Percentiles rank a stretch among this genome's conserved stretches.
phyloP scores from a whole-genome alignment of 2,113 vertebrate species.

The Ellobius talpinus region DNA sequence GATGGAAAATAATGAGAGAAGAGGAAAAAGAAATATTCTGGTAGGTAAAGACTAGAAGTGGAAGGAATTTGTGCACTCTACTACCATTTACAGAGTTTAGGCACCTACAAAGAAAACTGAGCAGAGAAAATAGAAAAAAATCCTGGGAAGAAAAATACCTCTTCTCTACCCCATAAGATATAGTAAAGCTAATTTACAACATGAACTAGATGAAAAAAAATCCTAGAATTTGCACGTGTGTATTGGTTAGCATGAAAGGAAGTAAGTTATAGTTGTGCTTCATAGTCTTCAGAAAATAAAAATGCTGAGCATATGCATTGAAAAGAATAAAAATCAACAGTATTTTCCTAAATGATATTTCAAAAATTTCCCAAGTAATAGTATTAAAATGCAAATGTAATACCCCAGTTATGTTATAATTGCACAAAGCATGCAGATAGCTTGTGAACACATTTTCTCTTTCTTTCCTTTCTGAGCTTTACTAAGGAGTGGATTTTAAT shows the following conservation, averaged over 20 bases:
- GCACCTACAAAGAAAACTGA: not conserved
- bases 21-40: not conserved
- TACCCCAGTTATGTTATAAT: not conserved
- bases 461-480: constrained; percentile 36
- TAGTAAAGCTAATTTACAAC: not conserved
- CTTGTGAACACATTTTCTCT: constrained; percentile 28
- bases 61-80: not conserved
- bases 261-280: not conserved
- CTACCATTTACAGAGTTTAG: not conserved
- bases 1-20: not conserved
- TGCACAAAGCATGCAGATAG: constrained; percentile 22
- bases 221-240: not conserved
- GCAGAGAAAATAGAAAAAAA: not conserved
- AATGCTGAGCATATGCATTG: not conserved
- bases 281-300: not conserved
- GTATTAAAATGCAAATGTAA: constrained; percentile 17
- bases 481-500: constrained; percentile 24
- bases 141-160: accelerated
- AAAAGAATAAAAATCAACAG: not conserved
- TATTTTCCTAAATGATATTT: not conserved
- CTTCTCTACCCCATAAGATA: not conserved
- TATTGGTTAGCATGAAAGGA: not conserved
- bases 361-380: not conserved
- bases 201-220: not conserved
- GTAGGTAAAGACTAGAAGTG: not conserved